Evolutionary conservation across 2,797 vertebrate genomes (phyloP).

Genomic region (Pristis pectinata): DNA sequence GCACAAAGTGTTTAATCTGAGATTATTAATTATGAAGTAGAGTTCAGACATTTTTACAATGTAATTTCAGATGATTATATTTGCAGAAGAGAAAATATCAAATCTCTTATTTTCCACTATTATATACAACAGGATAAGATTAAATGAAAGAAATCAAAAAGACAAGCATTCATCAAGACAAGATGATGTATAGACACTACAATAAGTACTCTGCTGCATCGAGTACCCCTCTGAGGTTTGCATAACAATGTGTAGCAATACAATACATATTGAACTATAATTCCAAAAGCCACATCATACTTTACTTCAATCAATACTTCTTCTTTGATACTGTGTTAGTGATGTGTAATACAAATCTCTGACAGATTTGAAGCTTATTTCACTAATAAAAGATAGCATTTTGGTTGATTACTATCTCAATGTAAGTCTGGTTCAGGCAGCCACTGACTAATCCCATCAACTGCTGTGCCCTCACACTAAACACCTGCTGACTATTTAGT

Average conservation of each 20-base stretch:
- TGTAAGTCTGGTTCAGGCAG: conserved; percentile 39
- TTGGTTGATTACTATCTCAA: conserved; percentile 46
- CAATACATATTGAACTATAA: conserved; percentile 45
- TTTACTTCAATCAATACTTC: conserved; percentile 54
- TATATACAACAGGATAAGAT: conserved; percentile 44
- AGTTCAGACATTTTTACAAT: not conserved
- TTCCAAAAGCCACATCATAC: conserved; percentile 44
- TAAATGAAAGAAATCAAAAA: conserved; percentile 49
- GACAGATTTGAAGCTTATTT: conserved; percentile 46
- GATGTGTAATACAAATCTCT: conserved; percentile 41
- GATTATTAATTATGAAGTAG: conserved; percentile 7
- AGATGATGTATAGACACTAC: conserved; percentile 50
- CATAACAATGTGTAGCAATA: conserved; percentile 42
- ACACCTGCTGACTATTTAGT: conserved; percentile 29
- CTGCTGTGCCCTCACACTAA: conserved; percentile 32
- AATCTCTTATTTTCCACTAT: conserved; percentile 44
- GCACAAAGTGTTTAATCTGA: not conserved
- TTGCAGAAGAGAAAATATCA: conserved; percentile 31
- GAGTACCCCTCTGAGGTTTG: conserved; percentile 43
- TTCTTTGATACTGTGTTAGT: conserved; percentile 44
- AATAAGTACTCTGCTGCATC: conserved; percentile 45
- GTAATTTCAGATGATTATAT: conserved; percentile 39
- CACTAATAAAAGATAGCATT: conserved; percentile 49
- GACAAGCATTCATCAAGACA: conserved; percentile 48
- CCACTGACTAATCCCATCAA: conserved; percentile 43